These are phyloP conservation scores for Poecilus cupreus DNA, from an alignment of 2,888 invertebrate species.

Conservation along the genomic window DNA sequence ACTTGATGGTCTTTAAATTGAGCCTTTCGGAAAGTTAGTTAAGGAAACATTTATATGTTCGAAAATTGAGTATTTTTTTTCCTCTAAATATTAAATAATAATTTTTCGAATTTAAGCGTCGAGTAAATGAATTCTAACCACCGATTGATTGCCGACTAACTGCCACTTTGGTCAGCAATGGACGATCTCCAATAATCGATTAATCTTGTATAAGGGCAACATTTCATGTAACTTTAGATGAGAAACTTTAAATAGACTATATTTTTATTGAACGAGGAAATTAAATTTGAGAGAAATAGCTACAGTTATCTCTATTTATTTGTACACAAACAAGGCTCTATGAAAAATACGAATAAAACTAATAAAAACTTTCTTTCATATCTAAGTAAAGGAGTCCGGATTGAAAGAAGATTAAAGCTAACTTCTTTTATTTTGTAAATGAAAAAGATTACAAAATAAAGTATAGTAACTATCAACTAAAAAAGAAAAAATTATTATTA, in stretches of 20 bases:
- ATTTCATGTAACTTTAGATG: neutral
- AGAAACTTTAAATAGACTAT: constrained; percentile 3
- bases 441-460: constrained; percentile 47
- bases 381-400: neutral
- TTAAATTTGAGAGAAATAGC: constrained; percentile 3
- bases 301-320: constrained; percentile 35
- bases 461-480: neutral
- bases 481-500: constrained; percentile 7
- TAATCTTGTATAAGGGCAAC: neutral
- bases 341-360: constrained; percentile 32
- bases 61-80: too few species aligned
- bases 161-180: too few species aligned
- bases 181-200: too few species aligned
- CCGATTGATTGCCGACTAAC: too few species aligned
- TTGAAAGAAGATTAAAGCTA: constrained; percentile 29
- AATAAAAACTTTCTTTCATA: constrained; percentile 35
- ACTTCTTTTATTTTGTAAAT: constrained; percentile 36
- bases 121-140: too few species aligned
- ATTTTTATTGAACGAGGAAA: constrained; percentile 21
- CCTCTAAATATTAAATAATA: too few species aligned
- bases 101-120: too few species aligned
- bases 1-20: too few species aligned
- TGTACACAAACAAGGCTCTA: constrained; percentile 29
- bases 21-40: too few species aligned
- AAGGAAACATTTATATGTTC: too few species aligned